Conservation (phyloP, 1,140 invertebrate genomes). For the Drosophila setifemur region DNA sequence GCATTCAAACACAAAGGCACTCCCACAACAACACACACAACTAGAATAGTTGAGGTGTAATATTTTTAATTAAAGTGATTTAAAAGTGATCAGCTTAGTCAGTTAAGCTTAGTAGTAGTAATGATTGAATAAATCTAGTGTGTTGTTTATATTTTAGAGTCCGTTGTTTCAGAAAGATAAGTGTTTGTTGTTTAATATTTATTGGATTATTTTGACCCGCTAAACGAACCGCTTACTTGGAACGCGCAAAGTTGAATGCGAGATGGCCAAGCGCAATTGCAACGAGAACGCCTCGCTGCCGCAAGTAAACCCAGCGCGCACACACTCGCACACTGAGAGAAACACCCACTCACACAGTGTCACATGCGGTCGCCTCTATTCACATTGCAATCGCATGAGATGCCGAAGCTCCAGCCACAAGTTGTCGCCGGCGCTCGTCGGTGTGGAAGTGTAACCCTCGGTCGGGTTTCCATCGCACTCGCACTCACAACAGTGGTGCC, state of each 20-base stretch:
- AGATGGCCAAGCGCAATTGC: conserved; percentile 12
- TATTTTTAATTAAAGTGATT: neutral
- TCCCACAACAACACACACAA: neutral
- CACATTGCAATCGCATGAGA: conserved; percentile 49
- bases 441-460: conserved; percentile 3
- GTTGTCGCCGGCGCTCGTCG: neutral
- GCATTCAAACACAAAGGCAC: neutral
- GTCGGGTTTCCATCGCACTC: neutral
- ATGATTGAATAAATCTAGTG: too few relatives aligned
- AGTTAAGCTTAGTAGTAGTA: too few relatives aligned
- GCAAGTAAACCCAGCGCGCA: conserved; percentile 4
- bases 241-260: conserved; percentile 55
- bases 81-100: neutral
- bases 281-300: neutral
- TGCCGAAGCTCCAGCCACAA: conserved; percentile 36
- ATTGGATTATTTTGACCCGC: conserved; percentile 4
- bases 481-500: neutral
- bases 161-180: conserved; percentile 3
- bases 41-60: neutral
- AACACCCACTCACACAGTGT: conserved; percentile 19
- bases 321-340: conserved; percentile 6
- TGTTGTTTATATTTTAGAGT: neutral
- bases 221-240: conserved; percentile 47
- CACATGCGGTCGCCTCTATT: conserved; percentile 17
- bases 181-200: neutral